Evolutionary conservation across 1,140 invertebrate species (phyloP), one percentile per base, ranked within the genome.

Genomic region (Kradibia gibbosae): DNA sequence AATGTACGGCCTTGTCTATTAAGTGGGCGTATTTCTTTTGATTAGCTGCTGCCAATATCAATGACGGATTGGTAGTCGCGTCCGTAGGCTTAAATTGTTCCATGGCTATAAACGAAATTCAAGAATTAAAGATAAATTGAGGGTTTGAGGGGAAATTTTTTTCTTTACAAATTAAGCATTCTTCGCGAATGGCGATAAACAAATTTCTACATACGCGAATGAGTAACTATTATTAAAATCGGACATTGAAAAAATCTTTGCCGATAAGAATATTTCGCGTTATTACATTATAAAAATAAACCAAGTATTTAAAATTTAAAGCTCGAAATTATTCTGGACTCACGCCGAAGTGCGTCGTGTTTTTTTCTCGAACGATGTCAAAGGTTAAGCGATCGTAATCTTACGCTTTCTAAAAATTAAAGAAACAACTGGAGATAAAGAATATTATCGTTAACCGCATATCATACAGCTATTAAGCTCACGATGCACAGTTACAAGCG

Each of bases 41-140:
- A 86, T 93, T 95, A 31, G 98, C 95, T 20, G 99, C 99, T 82
- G 96, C 95, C 77, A 99, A 92, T 81, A 99, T 99, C 2, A 99
- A 92, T 3, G 98, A 99, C 13, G 99, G 99, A 92, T 99, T 99
- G 31, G 99, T 99, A 0, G 99, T 99, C 22, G 98, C 98, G 96
- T 99, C 99, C n/a, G 97, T 99, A 17, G 99, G 99, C 89, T 98
- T 96, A 91, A 98, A 99, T 85, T 96, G 94, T 89, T 98, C 96
- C 94, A 99, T 99, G 4, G 97, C 98, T 99, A 83, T 86, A 87
- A 87, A 83, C 31, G 36, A 50, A 72, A 72, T 11, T 48, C 2
- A 36, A 73, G 25, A 62, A 25, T 31, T 31, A n/a, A 31, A 62
- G 3, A 22, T 34, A 67, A 71, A 71, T 71, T 28, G n/a, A n/a